Evolutionary conservation across 2,888 invertebrate genomes (phyloP).

Genomic region (Drosophila atripex): DNA sequence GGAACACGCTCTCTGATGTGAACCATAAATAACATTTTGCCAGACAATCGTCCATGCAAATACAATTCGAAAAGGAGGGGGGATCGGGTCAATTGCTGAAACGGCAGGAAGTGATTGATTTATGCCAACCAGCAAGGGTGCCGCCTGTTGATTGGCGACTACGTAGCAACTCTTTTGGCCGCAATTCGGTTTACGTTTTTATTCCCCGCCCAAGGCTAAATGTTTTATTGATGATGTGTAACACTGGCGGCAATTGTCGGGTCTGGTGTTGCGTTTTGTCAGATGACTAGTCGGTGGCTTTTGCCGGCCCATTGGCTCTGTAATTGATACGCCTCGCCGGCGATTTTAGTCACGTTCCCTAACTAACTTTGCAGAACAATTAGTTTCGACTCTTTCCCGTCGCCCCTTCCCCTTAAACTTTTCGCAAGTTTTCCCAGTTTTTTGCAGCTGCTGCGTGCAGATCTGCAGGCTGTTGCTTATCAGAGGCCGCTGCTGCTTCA

Average conservation of each 20-base stretch:
- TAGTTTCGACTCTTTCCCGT: constrained; percentile 57
- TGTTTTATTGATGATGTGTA: constrained; percentile 76
- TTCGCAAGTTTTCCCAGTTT: constrained; percentile 49
- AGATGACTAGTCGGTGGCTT: constrained; percentile 29
- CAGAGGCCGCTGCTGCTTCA: constrained; percentile 29
- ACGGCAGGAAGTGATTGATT: constrained; percentile 75
- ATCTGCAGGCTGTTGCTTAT: constrained; percentile 54
- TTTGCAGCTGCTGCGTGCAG: constrained; percentile 17
- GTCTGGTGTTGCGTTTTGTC: constrained; percentile 30
- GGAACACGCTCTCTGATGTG: constrained; percentile 12
- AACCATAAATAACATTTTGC: constrained; percentile 67
- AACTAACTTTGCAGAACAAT: constrained; percentile 73
- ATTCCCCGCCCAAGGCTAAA: constrained; percentile 48
- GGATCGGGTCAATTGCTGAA: constrained; percentile 52
- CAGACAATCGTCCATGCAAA: constrained; percentile 39
- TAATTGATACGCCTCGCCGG: constrained; percentile 64
- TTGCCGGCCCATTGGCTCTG: constrained; percentile 60
- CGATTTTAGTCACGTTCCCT: constrained; percentile 69
- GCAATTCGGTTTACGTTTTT: constrained; percentile 63
- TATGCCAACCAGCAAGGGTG: constrained; percentile 47
- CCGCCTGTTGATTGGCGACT: constrained; percentile 23
- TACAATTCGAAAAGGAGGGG: constrained; percentile 23
- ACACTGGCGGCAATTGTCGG: constrained; percentile 40
- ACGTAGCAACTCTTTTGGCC: constrained; percentile 49
- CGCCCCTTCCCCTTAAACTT: constrained; percentile 42